Evolutionary conservation across 23 tunicate genomes (phyloP).

Genomic region (Oikopleura vanhoeffeni): DNA sequence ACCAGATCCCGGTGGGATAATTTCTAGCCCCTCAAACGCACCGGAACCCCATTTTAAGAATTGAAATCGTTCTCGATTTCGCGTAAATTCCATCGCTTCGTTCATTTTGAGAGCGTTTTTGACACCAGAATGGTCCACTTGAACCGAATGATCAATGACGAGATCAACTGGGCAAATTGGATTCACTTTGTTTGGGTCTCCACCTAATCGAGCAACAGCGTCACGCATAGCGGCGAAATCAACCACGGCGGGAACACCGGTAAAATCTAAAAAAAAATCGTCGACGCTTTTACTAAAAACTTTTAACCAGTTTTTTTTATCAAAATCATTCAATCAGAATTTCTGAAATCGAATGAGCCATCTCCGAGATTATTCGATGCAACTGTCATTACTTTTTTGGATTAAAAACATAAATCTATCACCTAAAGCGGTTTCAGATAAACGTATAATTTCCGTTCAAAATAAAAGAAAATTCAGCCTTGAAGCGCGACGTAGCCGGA

Average conservation of each 20-base stretch:
- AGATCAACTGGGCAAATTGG: constrained; percentile 94
- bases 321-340: no score
- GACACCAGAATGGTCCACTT: constrained; percentile 77
- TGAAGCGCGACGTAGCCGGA: no score
- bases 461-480: no score
- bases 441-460: no score
- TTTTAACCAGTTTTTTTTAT: no score
- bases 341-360: no score
- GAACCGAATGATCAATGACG: constrained; percentile 92
- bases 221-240: constrained; percentile 98
- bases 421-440: no score
- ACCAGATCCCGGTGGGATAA: constrained; percentile 92
- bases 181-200: constrained; percentile 67
- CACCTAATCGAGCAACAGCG: constrained; percentile 61
- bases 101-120: constrained; percentile 68
- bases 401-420: no score
- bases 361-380: no score
- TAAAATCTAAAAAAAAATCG: constrained; percentile 79
- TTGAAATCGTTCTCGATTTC: constrained; percentile 69
- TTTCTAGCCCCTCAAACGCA: constrained; percentile 57
- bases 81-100: constrained; percentile 50
- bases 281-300: no score
- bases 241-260: constrained; percentile 95
- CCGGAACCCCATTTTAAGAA: constrained; percentile 93
- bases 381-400: no score